Evolutionary conservation across 2,797 vertebrate genomes (phyloP), one percentile per base, ranked within the genome.

Genomic region (Anas bahamensis): DNA sequence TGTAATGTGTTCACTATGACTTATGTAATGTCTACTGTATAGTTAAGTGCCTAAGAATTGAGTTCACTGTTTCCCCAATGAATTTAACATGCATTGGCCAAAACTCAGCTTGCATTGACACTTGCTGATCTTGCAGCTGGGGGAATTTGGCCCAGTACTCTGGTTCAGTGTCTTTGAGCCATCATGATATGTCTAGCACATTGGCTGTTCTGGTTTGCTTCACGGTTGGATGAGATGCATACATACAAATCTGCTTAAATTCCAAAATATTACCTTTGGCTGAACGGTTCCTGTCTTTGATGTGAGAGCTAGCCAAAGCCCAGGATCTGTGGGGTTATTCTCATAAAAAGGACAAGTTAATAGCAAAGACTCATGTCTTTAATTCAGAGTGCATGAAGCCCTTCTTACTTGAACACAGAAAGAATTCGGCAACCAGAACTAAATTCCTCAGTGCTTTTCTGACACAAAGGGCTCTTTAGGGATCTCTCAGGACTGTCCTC

Each of bases 111-210:
- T 70, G 28, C 33, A 68, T 10, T 68, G 74, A 65, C 52, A 71
- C n/a, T 79, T 79, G 61, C 57, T 31, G 80, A 70, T 91, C 80
- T 52, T 90, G 33, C 86, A 94, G 74, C 94, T 94, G 91, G 74
- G 84, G 46, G 53, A 46, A 74, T 88, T 77, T 79, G 48, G 53
- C 61, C 48, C 77, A 50, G 4, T 33, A 28, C 35, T 88, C n/a
- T 3, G 2, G 29, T 39, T 74, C 60, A 33, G 14, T 42, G 57
- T 82, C 64, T 90, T 80, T 3, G 5, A 86, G 60, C 26, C 19
- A 24, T 82, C 0, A 0, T 46, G 78, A 37, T 65, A 33, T 35
- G 57, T 88, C 77, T 90, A 3, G 0, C 12, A 44, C 2, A 4
- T 55, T 57, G 65, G n/a, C 53, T 88, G 56, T 66, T 92, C 28